Base-by-base conservation (phyloP, 1,140 invertebrate species). In the Cotesia glomerata region DNA sequence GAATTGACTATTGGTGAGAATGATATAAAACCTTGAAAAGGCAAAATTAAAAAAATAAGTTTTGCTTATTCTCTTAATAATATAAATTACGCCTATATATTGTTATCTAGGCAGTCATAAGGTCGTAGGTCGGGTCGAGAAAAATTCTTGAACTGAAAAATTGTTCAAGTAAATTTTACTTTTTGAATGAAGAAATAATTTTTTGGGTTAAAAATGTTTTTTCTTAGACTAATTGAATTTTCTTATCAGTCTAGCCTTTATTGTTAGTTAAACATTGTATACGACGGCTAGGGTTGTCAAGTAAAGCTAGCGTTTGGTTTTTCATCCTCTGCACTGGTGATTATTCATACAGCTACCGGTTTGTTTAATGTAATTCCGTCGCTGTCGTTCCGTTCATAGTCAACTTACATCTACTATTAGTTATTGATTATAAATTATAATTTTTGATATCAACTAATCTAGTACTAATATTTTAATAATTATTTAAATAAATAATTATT, bases 281-380 rank as follows among this genome's bases (percentile, higher is more conserved):
- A 49, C 69, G 51, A 69, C 18, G 58, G 36, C 51, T 69, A 62
- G 65, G 66, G 69, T 64, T 75, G 74, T 75, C 74, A n/a, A n/a
- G n/a, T n/a, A n/a, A 75, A 69, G 36, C 36, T 39, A 39, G 35
- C 71, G 67, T 58, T 70, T 62, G 71, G 70, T 75, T 75, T 75
- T 72, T 75, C 66, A 75, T 64, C 35, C 69, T 58, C 32, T 65
- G 56, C 14, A 54, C 69, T 71, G 45, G 49, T 66, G 70, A 62
- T 72, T 75, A 75, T 72, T 75, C 70, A 72, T 75, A 51, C 63
- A 26, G 36, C 59, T 69, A 75, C 70, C 68, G 70, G 69, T n/a
- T 75, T 39, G 36, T 39, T 69, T 51, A 51, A 65, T 58, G 45
- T 62, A 67, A 39, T 58, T 45, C 59, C 56, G 36, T 13, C 52